Base-by-base conservation (phyloP, 2,888 invertebrate species). In the Zootermopsis nevadensis region DNA sequence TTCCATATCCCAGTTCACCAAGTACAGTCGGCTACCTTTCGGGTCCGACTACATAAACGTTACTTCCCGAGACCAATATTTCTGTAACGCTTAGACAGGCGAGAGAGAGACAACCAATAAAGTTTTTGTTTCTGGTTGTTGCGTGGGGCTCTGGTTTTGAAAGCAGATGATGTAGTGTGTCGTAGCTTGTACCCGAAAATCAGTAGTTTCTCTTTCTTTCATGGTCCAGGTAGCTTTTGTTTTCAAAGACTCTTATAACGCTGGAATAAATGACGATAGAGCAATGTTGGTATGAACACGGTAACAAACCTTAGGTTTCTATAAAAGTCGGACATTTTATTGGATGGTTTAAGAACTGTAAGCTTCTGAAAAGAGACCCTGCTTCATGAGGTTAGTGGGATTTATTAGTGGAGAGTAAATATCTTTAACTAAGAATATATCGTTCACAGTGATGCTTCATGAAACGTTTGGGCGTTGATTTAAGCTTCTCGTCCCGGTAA, bases 101-200 rank as follows among this genome's bases (percentile, higher is more conserved):
- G 60, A 60, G 8, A 27, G 60, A 60, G 60, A n/a, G n/a, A 60
- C n/a, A 60, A 60, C 60, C 60, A n/a, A n/a, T 27, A 27, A 60
- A 60, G n/a, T 74, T 30, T 76, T 76, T 76, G 22, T 38, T 27
- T 76, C 31, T 76, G 19, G 48, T 42, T 42, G 38, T 31, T 27
- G 27, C 27, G 42, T 19, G 38, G 48, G 76, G 48, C 42, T 76
- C 38, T 76, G 76, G 42, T 76, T 76, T 76, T n/a, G 76, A 76
- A 76, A 76, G 42, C 76, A 42, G 76, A 76, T 76, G 76, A 76
- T 76, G 76, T n/a, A 76, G 76, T 76, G 48, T 38, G 72, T 38
- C 30, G 48, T 60, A 60, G 60, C 60, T 48, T 27, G 55, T 55
- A 22, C 55, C 55, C 55, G 22, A 15, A 55, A 55, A 7, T 8